Evolutionary conservation across 2,888 invertebrate species (phyloP).

Genomic region (Zygogramma bicolorata): DNA sequence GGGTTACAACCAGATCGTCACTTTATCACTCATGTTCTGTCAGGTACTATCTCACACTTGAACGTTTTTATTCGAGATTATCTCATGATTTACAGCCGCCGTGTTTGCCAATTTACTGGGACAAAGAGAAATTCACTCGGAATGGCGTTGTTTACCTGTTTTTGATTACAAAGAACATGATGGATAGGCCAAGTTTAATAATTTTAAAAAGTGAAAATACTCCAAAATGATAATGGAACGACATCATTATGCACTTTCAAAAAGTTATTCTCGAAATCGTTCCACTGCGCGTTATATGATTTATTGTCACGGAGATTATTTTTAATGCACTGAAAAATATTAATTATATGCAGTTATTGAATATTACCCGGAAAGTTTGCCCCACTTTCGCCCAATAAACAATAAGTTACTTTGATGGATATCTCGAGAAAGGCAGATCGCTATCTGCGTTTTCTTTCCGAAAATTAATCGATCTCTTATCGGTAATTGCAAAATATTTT

Average conservation of each 20-base stretch:
- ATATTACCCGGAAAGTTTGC: neutral
- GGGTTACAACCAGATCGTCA: neutral
- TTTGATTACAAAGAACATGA: slow-evolving; percentile 39
- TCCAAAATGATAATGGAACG: slow-evolving; percentile 33
- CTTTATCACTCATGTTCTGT: neutral
- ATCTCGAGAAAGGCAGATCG: slow-evolving; percentile 45
- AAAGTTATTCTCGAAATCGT: slow-evolving; percentile 24
- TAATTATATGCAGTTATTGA: slow-evolving; percentile 21
- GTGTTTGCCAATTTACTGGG: slow-evolving; percentile 35
- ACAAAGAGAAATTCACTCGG: slow-evolving; percentile 35
- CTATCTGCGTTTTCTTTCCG: slow-evolving; percentile 29
- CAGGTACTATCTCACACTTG: slow-evolving; percentile 27
- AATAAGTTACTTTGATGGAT: slow-evolving; percentile 38
- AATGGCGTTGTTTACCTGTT: slow-evolving; percentile 38
- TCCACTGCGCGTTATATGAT: slow-evolving; percentile 23
- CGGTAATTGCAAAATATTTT: slow-evolving; percentile 34
- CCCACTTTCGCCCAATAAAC: slow-evolving; percentile 24
- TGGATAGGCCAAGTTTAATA: slow-evolving; percentile 38
- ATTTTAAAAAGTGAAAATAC: slow-evolving; percentile 41
- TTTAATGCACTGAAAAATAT: slow-evolving; percentile 25
- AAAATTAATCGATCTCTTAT: slow-evolving; percentile 34
- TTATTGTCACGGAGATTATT: slow-evolving; percentile 22
- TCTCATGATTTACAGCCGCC: slow-evolving; percentile 37
- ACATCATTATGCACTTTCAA: slow-evolving; percentile 44
- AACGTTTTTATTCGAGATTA: slow-evolving; percentile 29